phyloP scores from a whole-genome alignment of 2,113 vertebrate species.

The Pelmatolapia mariae region DNA sequence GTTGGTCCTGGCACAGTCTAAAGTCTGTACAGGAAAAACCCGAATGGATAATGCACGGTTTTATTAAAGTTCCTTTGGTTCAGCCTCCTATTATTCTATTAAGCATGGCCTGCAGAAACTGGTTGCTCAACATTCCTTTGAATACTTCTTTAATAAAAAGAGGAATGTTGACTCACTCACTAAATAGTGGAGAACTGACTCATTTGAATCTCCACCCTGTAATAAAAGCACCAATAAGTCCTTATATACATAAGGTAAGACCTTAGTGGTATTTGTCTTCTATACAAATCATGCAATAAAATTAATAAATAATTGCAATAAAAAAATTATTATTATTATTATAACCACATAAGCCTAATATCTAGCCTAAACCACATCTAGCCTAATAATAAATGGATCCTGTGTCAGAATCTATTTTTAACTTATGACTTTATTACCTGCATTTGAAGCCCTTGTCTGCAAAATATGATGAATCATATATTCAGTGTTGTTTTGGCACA shows the following conservation, averaged over 20 bases:
- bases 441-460: background rate
- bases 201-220: background rate
- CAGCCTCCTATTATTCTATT: background rate
- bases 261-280: background rate
- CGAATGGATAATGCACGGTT: background rate
- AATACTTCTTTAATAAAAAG: background rate
- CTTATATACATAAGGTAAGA: background rate
- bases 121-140: background rate
- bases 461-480: background rate
- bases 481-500: background rate
- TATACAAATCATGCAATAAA: background rate
- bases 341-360: background rate
- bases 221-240: background rate
- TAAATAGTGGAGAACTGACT: background rate
- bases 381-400: background rate
- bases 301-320: background rate
- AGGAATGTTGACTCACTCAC: background rate
- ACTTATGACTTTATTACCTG: background rate
- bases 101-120: background rate
- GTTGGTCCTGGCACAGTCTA: background rate
- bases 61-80: background rate
- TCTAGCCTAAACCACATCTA: background rate
- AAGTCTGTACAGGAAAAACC: background rate
- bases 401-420: background rate
- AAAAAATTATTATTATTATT: no score